phyloP scores from a whole-genome alignment of 2,888 invertebrate species.

The Euspilapteryx auroguttella region DNA sequence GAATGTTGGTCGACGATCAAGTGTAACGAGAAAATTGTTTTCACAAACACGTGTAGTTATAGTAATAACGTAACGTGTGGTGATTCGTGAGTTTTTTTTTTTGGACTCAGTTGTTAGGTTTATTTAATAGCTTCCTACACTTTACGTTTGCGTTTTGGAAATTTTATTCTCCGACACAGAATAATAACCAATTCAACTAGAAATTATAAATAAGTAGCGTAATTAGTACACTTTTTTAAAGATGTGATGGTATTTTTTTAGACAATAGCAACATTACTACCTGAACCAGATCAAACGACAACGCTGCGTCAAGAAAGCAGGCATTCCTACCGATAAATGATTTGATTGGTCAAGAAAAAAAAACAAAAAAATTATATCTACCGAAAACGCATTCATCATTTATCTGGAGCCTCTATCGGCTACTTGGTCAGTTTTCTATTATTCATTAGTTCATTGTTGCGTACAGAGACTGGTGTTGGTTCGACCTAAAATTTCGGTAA shows the following conservation, averaged over 20 bases:
- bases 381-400: constrained; percentile 46
- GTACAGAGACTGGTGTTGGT: constrained; percentile 24
- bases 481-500: constrained; percentile 54
- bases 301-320: constrained; percentile 20
- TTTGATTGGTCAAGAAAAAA: too few relatives aligned
- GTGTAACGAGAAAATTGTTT: not conserved
- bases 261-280: too few relatives aligned
- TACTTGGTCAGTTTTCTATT: constrained; percentile 50
- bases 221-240: too few relatives aligned
- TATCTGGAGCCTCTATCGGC: constrained; percentile 40
- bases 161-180: too few relatives aligned
- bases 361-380: constrained; percentile 18
- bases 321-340: constrained; percentile 31
- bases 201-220: too few relatives aligned
- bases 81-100: too few relatives aligned
- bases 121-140: too few relatives aligned
- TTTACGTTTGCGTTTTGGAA: too few relatives aligned
- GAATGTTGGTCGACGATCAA: not conserved
- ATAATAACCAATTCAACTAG: too few relatives aligned
- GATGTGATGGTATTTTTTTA: too few relatives aligned
- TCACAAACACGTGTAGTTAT: not conserved
- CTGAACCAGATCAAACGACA: too few relatives aligned
- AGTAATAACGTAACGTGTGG: not conserved
- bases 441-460: constrained; percentile 49
- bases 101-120: too few relatives aligned